phyloP scores from a whole-genome alignment of 2,113 vertebrate species.

The Solea senegalensis region DNA sequence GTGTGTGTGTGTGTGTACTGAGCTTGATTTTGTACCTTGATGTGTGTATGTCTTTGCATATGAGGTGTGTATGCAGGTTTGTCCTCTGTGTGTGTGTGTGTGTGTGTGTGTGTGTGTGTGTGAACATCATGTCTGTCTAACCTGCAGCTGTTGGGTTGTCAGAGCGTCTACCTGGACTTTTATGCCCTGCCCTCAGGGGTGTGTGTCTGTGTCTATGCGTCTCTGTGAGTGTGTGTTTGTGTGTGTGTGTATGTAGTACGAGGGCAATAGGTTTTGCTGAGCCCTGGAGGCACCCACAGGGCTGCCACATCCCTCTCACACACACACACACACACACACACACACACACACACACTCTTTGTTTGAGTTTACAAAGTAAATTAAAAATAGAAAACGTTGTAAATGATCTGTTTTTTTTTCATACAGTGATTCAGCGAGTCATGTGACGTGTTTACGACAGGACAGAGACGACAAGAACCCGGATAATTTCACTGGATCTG shows the following conservation, averaged over 20 bases:
- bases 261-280: slow-evolving; percentile 65
- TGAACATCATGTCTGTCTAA: slow-evolving; percentile 62
- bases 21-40: slow-evolving; percentile 41
- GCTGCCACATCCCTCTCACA: slow-evolving; percentile 38
- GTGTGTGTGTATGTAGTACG: slow-evolving; percentile 39
- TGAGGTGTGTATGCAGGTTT: slow-evolving; percentile 27
- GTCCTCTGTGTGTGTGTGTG: neutral
- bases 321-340: slow-evolving; percentile 24
- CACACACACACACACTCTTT: slow-evolving; percentile 14
- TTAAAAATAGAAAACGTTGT: too few relatives aligned
- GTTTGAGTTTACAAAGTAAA: slow-evolving; percentile 19
- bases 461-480: too few relatives aligned
- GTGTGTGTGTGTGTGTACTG: slow-evolving; percentile 8
- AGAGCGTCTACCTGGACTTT: slow-evolving; percentile 66
- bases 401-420: too few relatives aligned
- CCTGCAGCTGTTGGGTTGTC: slow-evolving; percentile 75
- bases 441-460: too few relatives aligned
- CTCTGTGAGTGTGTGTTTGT: slow-evolving; percentile 48
- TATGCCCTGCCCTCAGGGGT: slow-evolving; percentile 68
- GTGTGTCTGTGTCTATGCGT: slow-evolving; percentile 51
- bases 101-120: slow-evolving; percentile 35
- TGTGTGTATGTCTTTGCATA: slow-evolving; percentile 38
- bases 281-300: slow-evolving; percentile 72
- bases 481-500: too few relatives aligned
- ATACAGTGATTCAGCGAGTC: too few relatives aligned